Evolutionary conservation across 2,888 invertebrate genomes (phyloP).

Genomic region (Scaptomyza caliginosa): DNA sequence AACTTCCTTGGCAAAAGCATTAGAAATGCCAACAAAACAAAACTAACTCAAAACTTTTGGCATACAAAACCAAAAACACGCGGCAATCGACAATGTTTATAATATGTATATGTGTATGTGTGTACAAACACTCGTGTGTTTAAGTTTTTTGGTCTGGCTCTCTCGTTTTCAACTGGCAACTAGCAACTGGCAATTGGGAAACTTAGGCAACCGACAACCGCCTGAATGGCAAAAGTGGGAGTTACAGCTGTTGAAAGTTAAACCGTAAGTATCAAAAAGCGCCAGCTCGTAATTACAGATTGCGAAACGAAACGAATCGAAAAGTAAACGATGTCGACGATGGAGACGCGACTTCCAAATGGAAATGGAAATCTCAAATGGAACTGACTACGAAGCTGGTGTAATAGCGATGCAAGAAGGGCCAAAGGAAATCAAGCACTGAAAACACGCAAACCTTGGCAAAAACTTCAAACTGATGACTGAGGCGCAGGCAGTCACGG

Average conservation of each 20-base stretch:
- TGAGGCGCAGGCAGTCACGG: slow-evolving; percentile 30
- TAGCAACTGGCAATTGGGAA: slow-evolving; percentile 13
- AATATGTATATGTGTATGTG: slow-evolving; percentile 4
- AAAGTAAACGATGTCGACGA: slow-evolving; percentile 62
- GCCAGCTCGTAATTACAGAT: slow-evolving; percentile 66
- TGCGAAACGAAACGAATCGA: slow-evolving; percentile 64
- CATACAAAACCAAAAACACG: slow-evolving; percentile 46
- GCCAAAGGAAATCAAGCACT: slow-evolving; percentile 27
- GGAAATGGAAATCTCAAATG: slow-evolving; percentile 19
- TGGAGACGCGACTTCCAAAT: slow-evolving; percentile 32
- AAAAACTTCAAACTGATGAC: slow-evolving; percentile 59
- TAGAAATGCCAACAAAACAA: slow-evolving; percentile 57
- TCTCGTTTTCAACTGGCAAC: neutral
- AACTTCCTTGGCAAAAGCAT: slow-evolving; percentile 44
- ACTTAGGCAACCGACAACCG: slow-evolving; percentile 18
- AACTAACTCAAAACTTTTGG: slow-evolving; percentile 52
- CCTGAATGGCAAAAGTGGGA: slow-evolving; percentile 13
- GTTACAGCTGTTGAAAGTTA: slow-evolving; percentile 62
- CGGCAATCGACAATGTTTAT: slow-evolving; percentile 63
- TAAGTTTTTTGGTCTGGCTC: slow-evolving; percentile 22
- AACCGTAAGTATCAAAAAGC: slow-evolving; percentile 59
- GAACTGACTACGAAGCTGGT: neutral
- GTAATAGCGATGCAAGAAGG: neutral
- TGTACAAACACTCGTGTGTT: slow-evolving; percentile 18
- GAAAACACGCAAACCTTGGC: slow-evolving; percentile 46